These are phyloP conservation scores for Lates japonicus DNA, from an alignment of 2,797 vertebrate genomes.

Conservation along the genomic window DNA sequence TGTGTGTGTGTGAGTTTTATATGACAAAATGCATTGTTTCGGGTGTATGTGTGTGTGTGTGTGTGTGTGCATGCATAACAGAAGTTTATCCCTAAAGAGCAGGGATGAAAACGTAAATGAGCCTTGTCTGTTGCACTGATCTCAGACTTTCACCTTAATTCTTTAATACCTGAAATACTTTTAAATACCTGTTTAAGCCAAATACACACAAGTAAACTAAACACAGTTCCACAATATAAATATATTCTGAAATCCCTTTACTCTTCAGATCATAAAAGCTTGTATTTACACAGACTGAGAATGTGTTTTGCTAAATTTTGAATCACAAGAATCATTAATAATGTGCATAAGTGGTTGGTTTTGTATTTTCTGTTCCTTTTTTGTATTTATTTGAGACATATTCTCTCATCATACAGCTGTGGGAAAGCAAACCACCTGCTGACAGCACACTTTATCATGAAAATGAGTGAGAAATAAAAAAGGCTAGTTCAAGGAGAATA, in stretches of 20 bases:
- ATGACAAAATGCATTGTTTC: slow-evolving; percentile 15
- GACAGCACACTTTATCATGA: slow-evolving; percentile 64
- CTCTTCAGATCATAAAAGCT: slow-evolving; percentile 22
- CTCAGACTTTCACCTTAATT: neutral
- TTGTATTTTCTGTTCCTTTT: slow-evolving; percentile 44
- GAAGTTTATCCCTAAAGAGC: slow-evolving; percentile 13
- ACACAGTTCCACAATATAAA: slow-evolving; percentile 35
- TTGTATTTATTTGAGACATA: slow-evolving; percentile 41
- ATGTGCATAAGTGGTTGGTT: slow-evolving; percentile 35
- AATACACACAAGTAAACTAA: slow-evolving; percentile 26
- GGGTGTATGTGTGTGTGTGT: slow-evolving; percentile 6
- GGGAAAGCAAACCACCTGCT: slow-evolving; percentile 66
- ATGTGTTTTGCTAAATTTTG: slow-evolving; percentile 40
- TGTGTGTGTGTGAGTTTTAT: neutral
- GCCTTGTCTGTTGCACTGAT: slow-evolving; percentile 16
- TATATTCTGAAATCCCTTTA: slow-evolving; percentile 22
- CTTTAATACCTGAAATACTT: slow-evolving; percentile 18
- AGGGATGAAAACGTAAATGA: slow-evolving; percentile 25
- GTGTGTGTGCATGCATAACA: slow-evolving; percentile 5
- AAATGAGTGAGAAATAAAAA: slow-evolving; percentile 40
- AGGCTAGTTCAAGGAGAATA: slow-evolving; percentile 32
- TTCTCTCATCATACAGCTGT: slow-evolving; percentile 54
- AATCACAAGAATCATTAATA: slow-evolving; percentile 43
- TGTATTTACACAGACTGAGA: slow-evolving; percentile 39
- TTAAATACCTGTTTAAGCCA: slow-evolving; percentile 11